Percentiles rank a stretch among this genome's conserved stretches.
Conservation (phyloP, 2,888 invertebrate species). For the Eupeodes latifasciatus region DNA sequence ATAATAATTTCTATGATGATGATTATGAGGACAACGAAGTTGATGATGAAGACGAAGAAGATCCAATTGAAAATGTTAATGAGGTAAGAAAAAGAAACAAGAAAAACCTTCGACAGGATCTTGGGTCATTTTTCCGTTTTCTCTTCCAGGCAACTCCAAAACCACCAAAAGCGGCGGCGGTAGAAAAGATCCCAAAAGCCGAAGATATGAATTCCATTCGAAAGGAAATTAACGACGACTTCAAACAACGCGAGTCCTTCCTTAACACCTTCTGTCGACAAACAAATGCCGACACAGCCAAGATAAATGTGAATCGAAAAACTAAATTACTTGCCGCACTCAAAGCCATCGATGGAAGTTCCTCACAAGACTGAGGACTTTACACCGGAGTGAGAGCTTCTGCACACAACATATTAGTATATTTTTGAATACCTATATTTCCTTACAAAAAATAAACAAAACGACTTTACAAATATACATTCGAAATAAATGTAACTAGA, state of each 20-base stretch:
- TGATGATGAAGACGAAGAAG: constrained; percentile 42
- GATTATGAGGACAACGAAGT: constrained; percentile 71
- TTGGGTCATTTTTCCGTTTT: constrained; percentile 16
- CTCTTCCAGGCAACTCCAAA: constrained; percentile 68
- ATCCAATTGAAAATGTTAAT: constrained; percentile 48
- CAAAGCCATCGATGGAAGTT: constrained; percentile 86
- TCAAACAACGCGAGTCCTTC: constrained; percentile 82
- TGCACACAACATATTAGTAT: constrained; percentile 43
- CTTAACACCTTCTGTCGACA: constrained; percentile 82
- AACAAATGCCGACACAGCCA: constrained; percentile 77
- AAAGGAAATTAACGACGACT: constrained; percentile 82
- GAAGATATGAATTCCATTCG: constrained; percentile 81
- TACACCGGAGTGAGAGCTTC: background rate
- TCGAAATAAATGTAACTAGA: constrained; percentile 44
- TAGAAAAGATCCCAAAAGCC: constrained; percentile 78
- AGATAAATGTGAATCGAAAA: constrained; percentile 84
- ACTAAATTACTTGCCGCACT: constrained; percentile 87
- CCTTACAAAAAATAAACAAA: constrained; percentile 35
- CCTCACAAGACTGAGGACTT: constrained; percentile 78
- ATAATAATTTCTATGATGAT: constrained; percentile 69
- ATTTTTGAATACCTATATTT: constrained; percentile 68
- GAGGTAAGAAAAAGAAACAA: constrained; percentile 18
- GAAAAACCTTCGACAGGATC: too few relatives aligned
- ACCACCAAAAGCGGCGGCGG: constrained; percentile 52
- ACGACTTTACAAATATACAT: constrained; percentile 30